Conservation (phyloP, 2,888 invertebrate species). For the Blera fallax region DNA sequence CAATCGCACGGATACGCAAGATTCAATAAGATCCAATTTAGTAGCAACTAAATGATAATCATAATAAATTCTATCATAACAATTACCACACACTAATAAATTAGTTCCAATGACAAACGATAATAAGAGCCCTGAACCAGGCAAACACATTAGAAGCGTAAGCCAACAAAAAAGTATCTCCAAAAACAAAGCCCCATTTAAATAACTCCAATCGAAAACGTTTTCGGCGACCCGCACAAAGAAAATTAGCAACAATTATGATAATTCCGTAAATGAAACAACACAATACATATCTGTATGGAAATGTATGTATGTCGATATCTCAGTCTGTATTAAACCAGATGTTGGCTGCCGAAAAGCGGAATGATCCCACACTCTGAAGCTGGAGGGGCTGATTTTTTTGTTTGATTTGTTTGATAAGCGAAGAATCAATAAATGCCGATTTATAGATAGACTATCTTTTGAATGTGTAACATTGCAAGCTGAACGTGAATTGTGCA, state of each 20-base stretch:
- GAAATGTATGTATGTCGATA: too few species aligned
- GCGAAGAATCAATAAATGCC: neutral
- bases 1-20: neutral
- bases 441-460: neutral
- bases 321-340: conserved; percentile 24
- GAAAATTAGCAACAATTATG: conserved; percentile 19
- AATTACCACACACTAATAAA: conserved; percentile 13
- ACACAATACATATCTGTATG: too few species aligned
- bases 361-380: conserved; percentile 13
- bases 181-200: neutral
- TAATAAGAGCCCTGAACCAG: neutral
- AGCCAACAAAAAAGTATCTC: neutral
- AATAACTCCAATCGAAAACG: neutral
- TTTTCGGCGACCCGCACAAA: neutral
- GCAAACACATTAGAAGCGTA: neutral
- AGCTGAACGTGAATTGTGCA: neutral
- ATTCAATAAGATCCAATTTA: neutral
- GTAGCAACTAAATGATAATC: neutral
- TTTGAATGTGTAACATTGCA: neutral
- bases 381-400: neutral
- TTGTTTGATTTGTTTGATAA: neutral
- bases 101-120: neutral
- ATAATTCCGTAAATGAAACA: neutral
- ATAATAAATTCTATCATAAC: neutral
- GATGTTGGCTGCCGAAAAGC: conserved; percentile 34